phyloP scores from a whole-genome alignment of 2,113 vertebrate species.

The Megaceryle torquata region DNA sequence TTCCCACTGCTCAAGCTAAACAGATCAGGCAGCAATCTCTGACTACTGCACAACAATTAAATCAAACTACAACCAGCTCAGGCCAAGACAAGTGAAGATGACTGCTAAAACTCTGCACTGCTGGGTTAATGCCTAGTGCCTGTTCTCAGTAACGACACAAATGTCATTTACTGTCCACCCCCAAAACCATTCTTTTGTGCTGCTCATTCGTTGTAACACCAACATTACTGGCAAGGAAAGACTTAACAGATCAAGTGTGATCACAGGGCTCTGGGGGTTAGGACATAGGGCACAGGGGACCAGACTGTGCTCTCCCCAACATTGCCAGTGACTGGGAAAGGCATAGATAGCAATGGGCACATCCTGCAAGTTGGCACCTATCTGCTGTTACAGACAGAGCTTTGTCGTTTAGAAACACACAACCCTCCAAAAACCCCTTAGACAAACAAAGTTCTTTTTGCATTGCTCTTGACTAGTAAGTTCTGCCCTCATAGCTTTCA shows the following conservation, averaged over 20 bases:
- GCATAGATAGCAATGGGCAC: no score
- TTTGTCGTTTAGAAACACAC: not conserved
- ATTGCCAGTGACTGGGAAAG: not conserved
- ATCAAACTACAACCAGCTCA: not conserved
- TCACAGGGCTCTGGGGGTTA: rapidly evolving
- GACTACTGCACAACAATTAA: not conserved
- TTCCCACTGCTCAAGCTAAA: not conserved
- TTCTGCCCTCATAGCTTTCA: not conserved
- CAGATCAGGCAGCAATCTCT: not conserved
- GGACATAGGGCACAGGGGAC: not conserved
- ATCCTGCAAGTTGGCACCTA: not conserved
- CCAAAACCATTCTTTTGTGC: not conserved
- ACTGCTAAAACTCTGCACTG: not conserved
- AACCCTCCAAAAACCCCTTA: not conserved
- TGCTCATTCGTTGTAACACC: not conserved
- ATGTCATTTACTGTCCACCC: not conserved
- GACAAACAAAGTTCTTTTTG: not conserved
- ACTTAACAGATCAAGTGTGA: not conserved
- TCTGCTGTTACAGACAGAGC: not conserved
- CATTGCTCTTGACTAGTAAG: not conserved
- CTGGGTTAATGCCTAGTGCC: not conserved
- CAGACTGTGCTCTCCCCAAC: not conserved
- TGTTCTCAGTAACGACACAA: not conserved
- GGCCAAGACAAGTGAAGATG: not conserved
- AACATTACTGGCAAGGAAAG: not conserved